Evolutionary conservation across 2,113 vertebrate genomes (phyloP).

Genomic region (Zosterops pallidus): DNA sequence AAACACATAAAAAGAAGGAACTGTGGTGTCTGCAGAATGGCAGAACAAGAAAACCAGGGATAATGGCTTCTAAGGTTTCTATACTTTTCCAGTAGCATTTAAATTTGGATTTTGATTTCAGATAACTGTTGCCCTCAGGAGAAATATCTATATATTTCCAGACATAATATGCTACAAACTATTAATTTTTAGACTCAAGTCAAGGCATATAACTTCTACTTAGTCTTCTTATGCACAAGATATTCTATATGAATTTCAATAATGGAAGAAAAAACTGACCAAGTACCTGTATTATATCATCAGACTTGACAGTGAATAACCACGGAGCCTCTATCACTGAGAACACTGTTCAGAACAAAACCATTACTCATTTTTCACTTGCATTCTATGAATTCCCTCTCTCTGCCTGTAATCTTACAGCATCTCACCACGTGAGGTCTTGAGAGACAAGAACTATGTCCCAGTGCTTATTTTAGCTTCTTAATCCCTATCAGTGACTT

Average conservation of each 20-base stretch:
- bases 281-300: background rate
- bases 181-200: background rate
- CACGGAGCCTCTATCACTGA: background rate
- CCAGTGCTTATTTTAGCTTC: conserved; percentile 44
- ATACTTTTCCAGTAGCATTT: background rate
- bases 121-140: background rate
- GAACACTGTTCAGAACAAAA: conserved; percentile 44
- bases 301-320: background rate
- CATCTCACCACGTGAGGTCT: conserved; percentile 1
- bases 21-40: background rate
- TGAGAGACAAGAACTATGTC: conserved; percentile 31
- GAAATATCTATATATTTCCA: background rate
- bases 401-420: conserved; percentile 17
- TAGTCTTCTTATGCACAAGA: background rate
- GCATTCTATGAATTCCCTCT: background rate
- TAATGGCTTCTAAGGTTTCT: background rate
- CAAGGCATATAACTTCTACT: background rate
- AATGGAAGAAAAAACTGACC: background rate
- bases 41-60: background rate
- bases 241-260: background rate
- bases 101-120: background rate
- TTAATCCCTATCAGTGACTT: conserved; percentile 10
- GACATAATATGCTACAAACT: background rate
- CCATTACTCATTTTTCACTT: conserved; percentile 40
- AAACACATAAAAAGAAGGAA: background rate